Conservation (phyloP, 2,888 invertebrate genomes). For the Calliphora vomitoria region DNA sequence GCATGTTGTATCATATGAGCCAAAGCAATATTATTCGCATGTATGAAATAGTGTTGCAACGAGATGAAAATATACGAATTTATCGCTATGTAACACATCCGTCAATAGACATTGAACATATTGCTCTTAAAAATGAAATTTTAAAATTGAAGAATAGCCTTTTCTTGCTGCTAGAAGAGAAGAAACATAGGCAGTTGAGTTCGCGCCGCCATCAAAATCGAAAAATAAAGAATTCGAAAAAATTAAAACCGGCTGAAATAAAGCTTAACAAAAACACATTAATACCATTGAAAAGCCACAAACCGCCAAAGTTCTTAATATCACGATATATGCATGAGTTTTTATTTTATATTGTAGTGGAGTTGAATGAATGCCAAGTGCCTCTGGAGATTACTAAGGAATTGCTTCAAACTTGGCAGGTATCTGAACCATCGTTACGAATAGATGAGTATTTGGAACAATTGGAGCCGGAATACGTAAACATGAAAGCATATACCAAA, state of each 20-base stretch:
- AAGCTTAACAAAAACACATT: conserved; percentile 45
- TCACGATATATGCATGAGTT: conserved; percentile 89
- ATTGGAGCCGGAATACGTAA: conserved; percentile 84
- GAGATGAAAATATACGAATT: conserved; percentile 77
- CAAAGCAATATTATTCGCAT: conserved; percentile 77
- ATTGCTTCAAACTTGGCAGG: conserved; percentile 79
- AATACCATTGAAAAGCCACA: conserved; percentile 57
- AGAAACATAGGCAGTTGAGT: conserved; percentile 66
- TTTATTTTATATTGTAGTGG: conserved; percentile 89
- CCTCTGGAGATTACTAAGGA: conserved; percentile 76
- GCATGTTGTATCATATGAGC: conserved; percentile 87
- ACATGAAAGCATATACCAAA: conserved; percentile 82
- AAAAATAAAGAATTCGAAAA: conserved; percentile 44
- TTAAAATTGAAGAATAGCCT: conserved; percentile 79
- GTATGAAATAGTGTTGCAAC: conserved; percentile 80
- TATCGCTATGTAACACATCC: conserved; percentile 82
- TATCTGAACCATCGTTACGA: conserved; percentile 80
- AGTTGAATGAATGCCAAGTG: conserved; percentile 84
- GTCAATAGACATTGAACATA: conserved; percentile 78
- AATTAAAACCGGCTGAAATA: conserved; percentile 67
- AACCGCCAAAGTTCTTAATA: conserved; percentile 87
- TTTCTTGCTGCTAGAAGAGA: conserved; percentile 78
- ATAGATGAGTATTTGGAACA: conserved; percentile 83
- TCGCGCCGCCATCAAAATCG: conserved; percentile 23
- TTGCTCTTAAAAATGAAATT: conserved; percentile 78